Percentiles rank a stretch among this genome's conserved stretches.
Conservation (phyloP, 2,113 vertebrate genomes). For the Campylomormyrus tamandua region DNA sequence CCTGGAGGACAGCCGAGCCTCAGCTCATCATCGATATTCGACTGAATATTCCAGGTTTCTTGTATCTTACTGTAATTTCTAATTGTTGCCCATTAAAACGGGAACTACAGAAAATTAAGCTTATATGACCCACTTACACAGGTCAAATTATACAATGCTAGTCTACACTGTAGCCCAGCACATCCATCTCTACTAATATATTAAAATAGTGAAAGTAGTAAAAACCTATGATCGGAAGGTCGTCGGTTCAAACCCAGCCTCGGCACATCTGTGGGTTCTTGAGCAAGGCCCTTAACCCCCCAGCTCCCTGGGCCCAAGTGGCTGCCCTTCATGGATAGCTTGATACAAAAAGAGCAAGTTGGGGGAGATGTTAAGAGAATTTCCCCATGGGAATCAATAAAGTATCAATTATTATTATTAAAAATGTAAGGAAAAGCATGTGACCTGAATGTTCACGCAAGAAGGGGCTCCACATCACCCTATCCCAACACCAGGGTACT, state of each 20-base stretch:
- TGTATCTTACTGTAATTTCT: background rate
- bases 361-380: too few species aligned
- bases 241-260: too few species aligned
- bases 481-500: background rate
- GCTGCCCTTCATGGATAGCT: too few species aligned
- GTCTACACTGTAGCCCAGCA: background rate
- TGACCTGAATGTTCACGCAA: background rate
- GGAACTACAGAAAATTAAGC: background rate
- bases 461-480: background rate
- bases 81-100: background rate
- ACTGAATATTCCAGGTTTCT: background rate
- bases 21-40: background rate
- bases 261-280: too few species aligned
- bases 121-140: background rate
- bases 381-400: too few species aligned
- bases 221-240: background rate
- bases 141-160: background rate
- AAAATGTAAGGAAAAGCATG: background rate
- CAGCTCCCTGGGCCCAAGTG: too few species aligned
- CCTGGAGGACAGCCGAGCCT: background rate
- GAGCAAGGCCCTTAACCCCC: too few species aligned
- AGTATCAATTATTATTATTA: background rate
- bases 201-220: background rate
- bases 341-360: too few species aligned
- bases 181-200: background rate